Base-by-base conservation (phyloP, 2,113 vertebrate genomes). In the Petroica traversi region DNA sequence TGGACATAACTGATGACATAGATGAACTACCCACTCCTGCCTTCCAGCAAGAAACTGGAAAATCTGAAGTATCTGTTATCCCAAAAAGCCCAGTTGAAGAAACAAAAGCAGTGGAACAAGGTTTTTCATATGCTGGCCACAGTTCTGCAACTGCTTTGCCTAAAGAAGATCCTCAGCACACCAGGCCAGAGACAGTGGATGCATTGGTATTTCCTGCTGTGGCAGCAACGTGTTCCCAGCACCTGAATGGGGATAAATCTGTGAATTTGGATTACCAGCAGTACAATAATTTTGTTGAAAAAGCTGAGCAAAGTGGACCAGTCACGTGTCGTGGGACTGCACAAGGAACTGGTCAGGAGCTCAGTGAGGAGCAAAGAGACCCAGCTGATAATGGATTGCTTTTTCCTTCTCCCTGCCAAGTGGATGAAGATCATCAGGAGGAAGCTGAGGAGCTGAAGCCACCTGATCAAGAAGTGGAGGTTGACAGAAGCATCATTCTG, bases 1-100 rank as follows among this genome's bases (percentile, higher is more conserved):
- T 99, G 33, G 99, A 99, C 93, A 99, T 99, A 96, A 99, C 99
- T 5, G 99, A 99, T 87, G 99, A 99, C 57, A 25, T 95, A 79
- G 98, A 98, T 94, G 97, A 97, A 2, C 64, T 81, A 1, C 40
- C 94, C 91, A 85, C 72, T 88, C 86, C 92, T 71, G 7, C 58
- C 12, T 93, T 58, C 58, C 93, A 75, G 25, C 93, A 87, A 38
- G 97, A 96, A 82, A 49, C 49, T 26, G 78, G 88, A 74, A 96
- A 92, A 72, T 64, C 82, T 73, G 91, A 92, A 11, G 76, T 90
- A 49, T 1, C 94, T 61, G 79, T 89, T 77, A 41, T 43, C 49
- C 55, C 91, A 74, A 57, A 46, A 78, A 93, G 57, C 63, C 75
- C 89, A 57, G 43, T 3, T 48, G 83, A 48, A 69, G 88, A 94